Conservation (phyloP, 2,113 vertebrate species). For the Ochotona princeps region DNA sequence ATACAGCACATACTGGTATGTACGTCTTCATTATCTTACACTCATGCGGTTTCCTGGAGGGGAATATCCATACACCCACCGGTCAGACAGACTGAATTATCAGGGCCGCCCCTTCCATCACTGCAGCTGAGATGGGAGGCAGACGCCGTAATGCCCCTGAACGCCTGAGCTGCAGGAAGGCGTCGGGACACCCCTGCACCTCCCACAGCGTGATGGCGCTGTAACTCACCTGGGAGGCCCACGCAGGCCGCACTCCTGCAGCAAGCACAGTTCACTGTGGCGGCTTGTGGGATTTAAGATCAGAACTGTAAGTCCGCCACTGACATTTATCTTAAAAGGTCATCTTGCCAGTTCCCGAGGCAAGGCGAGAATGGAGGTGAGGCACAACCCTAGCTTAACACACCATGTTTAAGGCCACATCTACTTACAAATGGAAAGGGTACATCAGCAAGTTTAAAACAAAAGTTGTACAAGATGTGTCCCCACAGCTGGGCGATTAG, state of each 20-base stretch:
- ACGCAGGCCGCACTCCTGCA: neutral
- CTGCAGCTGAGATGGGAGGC: neutral
- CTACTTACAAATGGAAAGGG: neutral
- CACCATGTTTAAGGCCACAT: neutral
- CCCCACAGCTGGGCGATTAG: neutral
- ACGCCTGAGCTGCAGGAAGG: neutral
- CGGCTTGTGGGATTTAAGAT: no score
- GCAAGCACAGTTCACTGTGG: no score
- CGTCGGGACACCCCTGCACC: no score
- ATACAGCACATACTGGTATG: neutral
- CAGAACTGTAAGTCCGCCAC: no score
- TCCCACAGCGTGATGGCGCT: no score
- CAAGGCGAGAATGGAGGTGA: neutral
- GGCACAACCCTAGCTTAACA: neutral
- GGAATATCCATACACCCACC: neutral
- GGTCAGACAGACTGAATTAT: neutral
- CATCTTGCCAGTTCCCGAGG: neutral
- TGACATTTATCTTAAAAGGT: no score
- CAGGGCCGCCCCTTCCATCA: neutral
- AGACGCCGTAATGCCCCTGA: neutral
- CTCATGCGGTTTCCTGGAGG: constrained; percentile 3
- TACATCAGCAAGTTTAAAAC: neutral
- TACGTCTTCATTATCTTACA: neutral
- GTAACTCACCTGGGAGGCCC: neutral
- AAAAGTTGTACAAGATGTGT: neutral